phyloP scores from a whole-genome alignment of 2,113 vertebrate species.

The Indicator maculatus region DNA sequence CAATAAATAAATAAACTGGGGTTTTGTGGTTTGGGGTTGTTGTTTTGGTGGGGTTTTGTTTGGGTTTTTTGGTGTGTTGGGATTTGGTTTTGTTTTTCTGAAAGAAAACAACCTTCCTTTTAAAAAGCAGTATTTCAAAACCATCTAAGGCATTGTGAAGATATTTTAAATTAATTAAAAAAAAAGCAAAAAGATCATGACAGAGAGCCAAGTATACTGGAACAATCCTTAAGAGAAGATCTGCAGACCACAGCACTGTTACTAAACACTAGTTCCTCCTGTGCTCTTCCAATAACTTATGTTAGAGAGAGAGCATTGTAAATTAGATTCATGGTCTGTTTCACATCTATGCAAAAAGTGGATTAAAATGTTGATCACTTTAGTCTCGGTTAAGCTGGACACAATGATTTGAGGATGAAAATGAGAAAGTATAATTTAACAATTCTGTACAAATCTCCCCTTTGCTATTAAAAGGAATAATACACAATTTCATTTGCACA shows the following conservation, averaged over 20 bases:
- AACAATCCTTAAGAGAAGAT: neutral
- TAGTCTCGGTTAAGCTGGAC: slow-evolving; percentile 54
- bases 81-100: neutral
- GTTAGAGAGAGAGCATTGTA: slow-evolving; percentile 44
- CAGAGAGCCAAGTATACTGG: neutral
- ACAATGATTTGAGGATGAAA: slow-evolving; percentile 65
- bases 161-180: neutral
- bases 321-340: slow-evolving; percentile 74
- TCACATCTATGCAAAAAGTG: slow-evolving; percentile 58
- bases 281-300: slow-evolving; percentile 37
- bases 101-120: neutral
- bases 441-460: slow-evolving; percentile 41
- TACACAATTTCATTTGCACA: slow-evolving; percentile 59
- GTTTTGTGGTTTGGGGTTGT: neutral
- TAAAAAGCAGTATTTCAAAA: neutral
- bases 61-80: neutral
- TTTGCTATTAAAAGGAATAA: slow-evolving; percentile 62
- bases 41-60: neutral
- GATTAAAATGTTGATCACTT: slow-evolving; percentile 73
- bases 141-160: neutral
- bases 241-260: neutral
- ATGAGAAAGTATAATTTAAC: slow-evolving; percentile 65
- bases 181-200: neutral
- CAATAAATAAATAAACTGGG: too few species aligned
- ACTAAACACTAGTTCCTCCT: neutral